Base-by-base conservation (phyloP, 2,888 invertebrate species). In the Herminia tarsipennalis region DNA sequence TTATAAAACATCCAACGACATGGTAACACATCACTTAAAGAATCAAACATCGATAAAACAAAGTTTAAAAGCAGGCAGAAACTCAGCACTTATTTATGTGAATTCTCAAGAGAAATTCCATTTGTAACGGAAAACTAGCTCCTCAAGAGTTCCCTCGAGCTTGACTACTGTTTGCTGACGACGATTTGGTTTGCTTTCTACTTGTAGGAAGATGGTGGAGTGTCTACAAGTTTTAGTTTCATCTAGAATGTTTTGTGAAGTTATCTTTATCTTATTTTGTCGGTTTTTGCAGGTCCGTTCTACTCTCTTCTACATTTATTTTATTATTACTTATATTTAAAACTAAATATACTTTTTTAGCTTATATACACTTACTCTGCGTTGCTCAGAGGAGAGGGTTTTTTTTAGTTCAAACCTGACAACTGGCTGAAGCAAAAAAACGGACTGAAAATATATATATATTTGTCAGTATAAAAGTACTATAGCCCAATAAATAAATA, bases 81-180 rank as follows among this genome's bases (percentile, higher is more conserved):
- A 16, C 17, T 24, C 21, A 35, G 17, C 24, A 16, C 22, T 35
- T 13, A 3, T 0, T n/a, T 12, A 27, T 27, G 36, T 17, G 27
- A 27, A 6, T 27, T 20, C 18, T 27, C 9, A 18, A 22, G 9
- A 3, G 25, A 18, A 36, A 28, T 21, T 35, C 20, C 20, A 41
- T 34, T 34, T 34, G 33, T 41, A 28, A 41, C 41, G 20, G 33
- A 35, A 42, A 42, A 42, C 28, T 40, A 25, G 41, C 20, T 27
- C 3, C 22, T 30, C 34, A 22, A 34, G 28, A 34, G 28, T 18
- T 16, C 21, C n/a, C 9, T 12, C 16, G 17, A 2, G 16, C 22
- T 29, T 17, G 12, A 17, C 30, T 16, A 24, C 13, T 42, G 22
- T 42, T 42, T 29, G 28, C 29, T 34, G 27, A 41, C 16, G 27